Conservation (phyloP, 2,797 vertebrate species). For the Rallus crepitans region DNA sequence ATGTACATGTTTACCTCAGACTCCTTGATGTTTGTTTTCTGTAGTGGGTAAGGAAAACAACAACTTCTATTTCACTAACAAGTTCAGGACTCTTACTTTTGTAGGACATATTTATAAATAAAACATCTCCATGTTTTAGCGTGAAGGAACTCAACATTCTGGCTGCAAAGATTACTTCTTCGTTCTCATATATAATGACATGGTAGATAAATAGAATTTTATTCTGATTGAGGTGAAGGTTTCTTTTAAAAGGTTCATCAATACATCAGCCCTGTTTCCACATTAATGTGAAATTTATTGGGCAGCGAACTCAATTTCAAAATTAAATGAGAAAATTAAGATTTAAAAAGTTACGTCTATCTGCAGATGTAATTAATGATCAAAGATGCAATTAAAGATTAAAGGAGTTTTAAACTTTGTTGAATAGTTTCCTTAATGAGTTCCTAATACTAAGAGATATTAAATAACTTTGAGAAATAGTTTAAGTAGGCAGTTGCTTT, state of each 20-base stretch:
- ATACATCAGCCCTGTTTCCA: neutral
- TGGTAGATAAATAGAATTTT: conserved; percentile 43
- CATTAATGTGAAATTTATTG: conserved; percentile 33
- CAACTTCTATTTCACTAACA: neutral
- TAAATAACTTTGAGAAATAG: conserved; percentile 45
- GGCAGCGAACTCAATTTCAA: neutral
- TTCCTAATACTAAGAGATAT: conserved; percentile 46
- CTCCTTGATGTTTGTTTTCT: neutral
- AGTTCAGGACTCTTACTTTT: neutral
- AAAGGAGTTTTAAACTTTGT: conserved; percentile 53
- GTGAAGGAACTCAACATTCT: neutral
- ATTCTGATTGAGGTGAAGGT: conserved; percentile 31
- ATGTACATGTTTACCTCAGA: fast-evolving
- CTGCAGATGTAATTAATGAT: conserved; percentile 51
- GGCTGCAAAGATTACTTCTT: neutral
- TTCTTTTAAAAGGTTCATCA: conserved; percentile 33
- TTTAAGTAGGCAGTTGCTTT: conserved; percentile 39
- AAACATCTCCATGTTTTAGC: neutral
- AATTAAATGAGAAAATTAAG: conserved; percentile 62
- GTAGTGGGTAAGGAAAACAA: neutral
- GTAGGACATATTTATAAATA: neutral
- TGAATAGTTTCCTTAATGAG: conserved; percentile 42
- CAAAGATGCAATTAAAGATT: conserved; percentile 61
- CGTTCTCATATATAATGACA: neutral
- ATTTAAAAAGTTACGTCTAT: conserved; percentile 52